Evolutionary conservation across 2,888 invertebrate species (phyloP), one percentile per base, ranked within the genome.

Genomic region (Troglohyphantes excavatus): DNA sequence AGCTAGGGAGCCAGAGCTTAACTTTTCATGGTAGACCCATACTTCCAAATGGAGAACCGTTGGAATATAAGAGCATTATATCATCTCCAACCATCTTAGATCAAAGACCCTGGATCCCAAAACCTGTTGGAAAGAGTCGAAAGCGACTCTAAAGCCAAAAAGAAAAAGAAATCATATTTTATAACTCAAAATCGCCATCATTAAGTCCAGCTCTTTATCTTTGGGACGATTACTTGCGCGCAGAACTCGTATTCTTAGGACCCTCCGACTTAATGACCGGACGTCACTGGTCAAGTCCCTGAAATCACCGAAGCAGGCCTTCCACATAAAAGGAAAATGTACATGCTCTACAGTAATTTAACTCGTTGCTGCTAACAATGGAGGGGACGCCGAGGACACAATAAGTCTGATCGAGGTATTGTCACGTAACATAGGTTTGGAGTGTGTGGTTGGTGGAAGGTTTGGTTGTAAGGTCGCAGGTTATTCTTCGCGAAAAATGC

Each of bases 241-340:
- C n/a, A n/a, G n/a, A 17, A 53, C 53, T 53, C 53, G n/a, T 53
- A 53, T 53, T 53, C 53, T 53, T 53, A n/a, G 53, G n/a, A 53
- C 53, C 67, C 53, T 29, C 65, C 11, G 21, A 21, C 70, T 78
- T 88, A 88, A 88, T 73, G 72, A 88, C 87, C 73, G 87, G 87
- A 81, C 87, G 87, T 68, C 19, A 73, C 46, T 13, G 53, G 73
- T 59, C 87, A 88, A 81, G 73, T 59, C 67, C 73, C 59, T 81
- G 87, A 81, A 88, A 88, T 81, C 81, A 67, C n/a, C 73, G 76
- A 81, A 72, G 63, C 86, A 85, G 78, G 68, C 46, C 76, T 86
- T 75, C 79, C 73, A 75, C 73, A 81, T 75, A 88, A 88, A 67
- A 73, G 79, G 79, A 68, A 61, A 81, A 75, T 39, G 26, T 67